Base-by-base conservation (phyloP, 2,113 vertebrate species). In the Melanocharis versteri region DNA sequence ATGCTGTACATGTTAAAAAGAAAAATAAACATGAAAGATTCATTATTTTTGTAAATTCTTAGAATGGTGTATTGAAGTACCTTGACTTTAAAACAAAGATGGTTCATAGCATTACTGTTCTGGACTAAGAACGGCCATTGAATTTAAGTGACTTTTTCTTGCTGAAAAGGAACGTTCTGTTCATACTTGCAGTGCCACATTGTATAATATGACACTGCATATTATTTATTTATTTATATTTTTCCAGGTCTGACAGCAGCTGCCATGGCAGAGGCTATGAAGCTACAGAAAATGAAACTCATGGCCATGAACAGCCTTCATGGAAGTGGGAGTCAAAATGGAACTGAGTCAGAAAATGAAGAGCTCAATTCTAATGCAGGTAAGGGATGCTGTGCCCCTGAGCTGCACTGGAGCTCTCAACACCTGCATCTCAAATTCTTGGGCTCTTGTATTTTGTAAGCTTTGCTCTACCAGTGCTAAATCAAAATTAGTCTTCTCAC, bases 221-320 rank as follows among this genome's bases (percentile, higher is more conserved):
- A 85, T 39, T 65, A 15, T 80, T 91, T 66, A 15, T 80, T 91
- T 66, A 13, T 91, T 97, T 73, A 9, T 53, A 2, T 97, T 93
- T 96, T n/a, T 33, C 35, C 97, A 99, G 99, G 99, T 83, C 95
- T 99, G 90, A 99, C 98, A n/a, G 98, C 98, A 3, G 98, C 98
- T 53, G 98, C 98, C 33, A 99, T 99, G 98, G 98, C 98, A 10
- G 99, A 99, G 78, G 98, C 98, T 6, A 98, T 99, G 98, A 99
- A 99, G 91, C 96, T 99, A 12, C 99, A 99, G 97, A 99, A 99
- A 70, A 98, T 99, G 98, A 99, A 99, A 75, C 98, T 99, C 61
- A 98, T 99, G 98, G 98, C 98, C 82, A 98, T 99, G 98, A 99
- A 98, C 83, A 98, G 96, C 78, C 97, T 99, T n/a, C 99, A 98